A percentile compares a stretch with the other conserved stretches of the same genome.
Conservation (phyloP, 1,140 invertebrate genomes). For the Zaprionus nigranus region DNA sequence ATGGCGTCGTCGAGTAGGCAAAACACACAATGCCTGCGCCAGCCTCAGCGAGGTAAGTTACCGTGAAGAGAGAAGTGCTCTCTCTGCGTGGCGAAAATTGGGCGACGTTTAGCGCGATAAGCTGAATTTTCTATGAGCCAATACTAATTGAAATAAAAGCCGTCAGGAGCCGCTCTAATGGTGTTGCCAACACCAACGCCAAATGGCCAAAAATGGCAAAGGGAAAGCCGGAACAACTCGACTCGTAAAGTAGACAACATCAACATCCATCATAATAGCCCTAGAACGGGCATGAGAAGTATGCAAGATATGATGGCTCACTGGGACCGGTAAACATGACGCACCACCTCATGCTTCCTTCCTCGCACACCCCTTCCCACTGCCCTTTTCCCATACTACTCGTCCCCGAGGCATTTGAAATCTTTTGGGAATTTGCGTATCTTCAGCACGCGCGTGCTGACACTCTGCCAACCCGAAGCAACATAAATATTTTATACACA, state of each 20-base stretch:
- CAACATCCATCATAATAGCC: slow-evolving; percentile 44
- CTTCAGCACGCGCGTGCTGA: slow-evolving; percentile 65
- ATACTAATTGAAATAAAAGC: slow-evolving; percentile 79
- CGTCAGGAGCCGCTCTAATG: slow-evolving; percentile 61
- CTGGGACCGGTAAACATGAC: slow-evolving; percentile 31
- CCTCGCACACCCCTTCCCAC: slow-evolving; percentile 11
- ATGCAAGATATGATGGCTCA: slow-evolving; percentile 28
- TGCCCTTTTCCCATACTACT: background rate
- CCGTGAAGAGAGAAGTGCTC: slow-evolving; percentile 17
- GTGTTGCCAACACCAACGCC: slow-evolving; percentile 18
- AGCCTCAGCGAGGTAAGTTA: background rate
- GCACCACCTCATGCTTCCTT: slow-evolving; percentile 4
- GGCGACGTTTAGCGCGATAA: slow-evolving; percentile 29
- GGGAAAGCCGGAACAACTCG: slow-evolving; percentile 6
- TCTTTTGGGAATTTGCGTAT: slow-evolving; percentile 78
- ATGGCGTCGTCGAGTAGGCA: slow-evolving; percentile 41
- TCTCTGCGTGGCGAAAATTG: slow-evolving; percentile 7
- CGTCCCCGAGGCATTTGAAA: slow-evolving; percentile 51
- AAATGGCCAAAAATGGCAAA: slow-evolving; percentile 4
- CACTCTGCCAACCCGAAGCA: slow-evolving; percentile 38
- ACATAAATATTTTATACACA: slow-evolving; percentile 31
- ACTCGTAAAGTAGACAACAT: slow-evolving; percentile 37
- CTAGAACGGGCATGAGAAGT: slow-evolving; percentile 6
- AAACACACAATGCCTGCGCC: slow-evolving; percentile 25
- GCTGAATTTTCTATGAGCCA: slow-evolving; percentile 61